These are phyloP conservation scores for Dimorphilus gyrociliatus DNA, from an alignment of 2,888 invertebrate species.

Conservation along the genomic window DNA sequence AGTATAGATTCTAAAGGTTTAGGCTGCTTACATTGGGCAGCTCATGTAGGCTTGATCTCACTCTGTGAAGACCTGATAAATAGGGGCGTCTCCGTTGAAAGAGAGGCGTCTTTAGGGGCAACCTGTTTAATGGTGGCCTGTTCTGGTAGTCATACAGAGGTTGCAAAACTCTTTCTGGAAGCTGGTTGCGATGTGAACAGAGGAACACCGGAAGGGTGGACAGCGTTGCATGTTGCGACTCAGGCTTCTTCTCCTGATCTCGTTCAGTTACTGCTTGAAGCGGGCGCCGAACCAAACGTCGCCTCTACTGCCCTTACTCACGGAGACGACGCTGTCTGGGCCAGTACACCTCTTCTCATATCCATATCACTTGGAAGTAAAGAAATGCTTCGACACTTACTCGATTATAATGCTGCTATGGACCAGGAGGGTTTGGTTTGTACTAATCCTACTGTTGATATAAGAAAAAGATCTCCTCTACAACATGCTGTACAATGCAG, in stretches of 20 bases:
- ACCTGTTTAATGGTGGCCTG: slow-evolving; percentile 16
- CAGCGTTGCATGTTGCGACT: slow-evolving; percentile 14
- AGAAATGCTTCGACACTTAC: slow-evolving; percentile 7
- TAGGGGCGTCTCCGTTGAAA: slow-evolving; percentile 7
- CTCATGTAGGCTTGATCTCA: slow-evolving; percentile 9
- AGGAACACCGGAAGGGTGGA: slow-evolving; percentile 14
- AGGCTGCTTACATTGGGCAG: slow-evolving; percentile 13
- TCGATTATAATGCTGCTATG: slow-evolving; percentile 12
- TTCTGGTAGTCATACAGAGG: slow-evolving; percentile 9
- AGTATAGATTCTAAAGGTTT: slow-evolving; percentile 10
- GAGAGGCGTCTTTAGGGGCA: slow-evolving; percentile 11
- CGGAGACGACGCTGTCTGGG: slow-evolving; percentile 12
- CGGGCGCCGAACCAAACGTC: slow-evolving; percentile 9
- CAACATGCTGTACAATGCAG: slow-evolving; percentile 10
- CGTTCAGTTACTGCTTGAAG: slow-evolving; percentile 7
- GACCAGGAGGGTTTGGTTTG: slow-evolving; percentile 9
- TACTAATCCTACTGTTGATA: slow-evolving; percentile 6
- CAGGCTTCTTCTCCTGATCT: slow-evolving; percentile 10
- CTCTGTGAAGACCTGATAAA: slow-evolving; percentile 8
- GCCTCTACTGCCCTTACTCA: slow-evolving; percentile 10
- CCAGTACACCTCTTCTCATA: slow-evolving; percentile 13
- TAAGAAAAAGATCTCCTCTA: slow-evolving; percentile 8
- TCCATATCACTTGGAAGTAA: slow-evolving; percentile 10
- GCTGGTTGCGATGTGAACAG: slow-evolving; percentile 9
- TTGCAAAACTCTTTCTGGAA: slow-evolving; percentile 6